A percentile compares a stretch with the other conserved stretches of the same genome.
phyloP scores from a whole-genome alignment of 2,888 invertebrate species.

The Graphium colonna region DNA sequence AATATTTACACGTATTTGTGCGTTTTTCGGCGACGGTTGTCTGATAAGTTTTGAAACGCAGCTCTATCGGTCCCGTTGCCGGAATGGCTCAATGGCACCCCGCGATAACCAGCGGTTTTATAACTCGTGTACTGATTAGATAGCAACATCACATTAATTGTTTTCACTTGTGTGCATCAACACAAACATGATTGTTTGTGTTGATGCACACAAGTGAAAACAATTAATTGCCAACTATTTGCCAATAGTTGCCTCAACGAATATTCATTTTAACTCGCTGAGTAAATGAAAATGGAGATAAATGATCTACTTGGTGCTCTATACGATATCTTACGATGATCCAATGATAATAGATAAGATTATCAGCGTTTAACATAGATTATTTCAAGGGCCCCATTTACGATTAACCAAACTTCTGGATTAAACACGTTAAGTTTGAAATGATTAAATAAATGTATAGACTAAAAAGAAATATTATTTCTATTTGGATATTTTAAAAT shows the following conservation, averaged over 20 bases:
- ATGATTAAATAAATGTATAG: too few species aligned
- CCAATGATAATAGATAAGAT: neutral
- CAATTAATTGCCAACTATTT: constrained; percentile 5
- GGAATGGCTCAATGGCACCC: constrained; percentile 10
- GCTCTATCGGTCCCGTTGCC: neutral
- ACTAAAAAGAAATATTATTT: too few species aligned
- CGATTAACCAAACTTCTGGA: too few species aligned
- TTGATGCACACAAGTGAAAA: neutral
- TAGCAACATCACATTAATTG: constrained; percentile 19
- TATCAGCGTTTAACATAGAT: neutral
- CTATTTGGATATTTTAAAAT: too few species aligned
- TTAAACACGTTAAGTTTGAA: too few species aligned
- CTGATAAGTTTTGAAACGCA: constrained; percentile 1
- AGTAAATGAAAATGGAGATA: neutral
- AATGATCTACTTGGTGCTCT: neutral
- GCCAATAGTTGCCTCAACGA: neutral
- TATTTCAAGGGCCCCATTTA: too few species aligned
- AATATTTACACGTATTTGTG: neutral
- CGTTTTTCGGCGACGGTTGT: constrained; percentile 2
- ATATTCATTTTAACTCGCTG: neutral
- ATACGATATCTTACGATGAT: neutral
- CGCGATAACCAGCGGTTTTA: constrained; percentile 25
- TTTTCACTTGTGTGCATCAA: neutral
- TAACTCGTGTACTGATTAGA: constrained; percentile 20
- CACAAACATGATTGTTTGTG: neutral